These are phyloP conservation scores for Dusona sp. DNA, from an alignment of 2,888 invertebrate species.

Conservation along the genomic window DNA sequence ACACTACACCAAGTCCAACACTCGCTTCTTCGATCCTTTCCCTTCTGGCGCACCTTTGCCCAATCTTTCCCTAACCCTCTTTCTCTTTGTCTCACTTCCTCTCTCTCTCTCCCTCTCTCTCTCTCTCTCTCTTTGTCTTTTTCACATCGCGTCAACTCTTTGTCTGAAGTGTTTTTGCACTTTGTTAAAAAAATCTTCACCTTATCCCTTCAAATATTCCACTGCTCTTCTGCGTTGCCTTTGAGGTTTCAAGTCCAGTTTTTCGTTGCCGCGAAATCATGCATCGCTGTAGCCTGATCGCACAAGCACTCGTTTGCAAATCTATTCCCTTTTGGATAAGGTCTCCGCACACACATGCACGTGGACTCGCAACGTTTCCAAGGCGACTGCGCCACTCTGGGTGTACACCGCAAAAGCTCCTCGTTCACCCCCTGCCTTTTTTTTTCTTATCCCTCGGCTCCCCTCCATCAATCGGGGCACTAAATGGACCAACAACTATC, in stretches of 20 bases:
- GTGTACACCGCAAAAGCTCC: slow-evolving; percentile 64
- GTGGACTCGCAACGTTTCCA: slow-evolving; percentile 80
- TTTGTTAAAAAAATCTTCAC: slow-evolving; percentile 24
- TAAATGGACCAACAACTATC: slow-evolving; percentile 60
- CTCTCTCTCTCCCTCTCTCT: slow-evolving; percentile 57
- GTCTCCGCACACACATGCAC: slow-evolving; percentile 78
- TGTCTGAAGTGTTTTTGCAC: no score
- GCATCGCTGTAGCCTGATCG: slow-evolving; percentile 45
- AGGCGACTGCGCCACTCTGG: slow-evolving; percentile 81
- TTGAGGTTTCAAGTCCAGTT: slow-evolving; percentile 33
- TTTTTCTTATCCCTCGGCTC: slow-evolving; percentile 46
- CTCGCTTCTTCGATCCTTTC: slow-evolving; percentile 40
- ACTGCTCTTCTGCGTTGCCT: slow-evolving; percentile 34
- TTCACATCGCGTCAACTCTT: slow-evolving; percentile 32
- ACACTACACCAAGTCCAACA: slow-evolving; percentile 29
- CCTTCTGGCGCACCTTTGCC: slow-evolving; percentile 70
- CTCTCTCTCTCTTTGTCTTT: slow-evolving; percentile 54
- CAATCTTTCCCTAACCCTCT: slow-evolving; percentile 73
- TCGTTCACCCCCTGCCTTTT: slow-evolving; percentile 38
- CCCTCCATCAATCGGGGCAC: slow-evolving; percentile 32
- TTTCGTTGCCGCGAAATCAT: slow-evolving; percentile 46
- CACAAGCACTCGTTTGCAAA: slow-evolving; percentile 52
- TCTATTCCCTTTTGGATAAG: slow-evolving; percentile 54
- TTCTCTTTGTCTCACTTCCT: background rate
- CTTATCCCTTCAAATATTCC: slow-evolving; percentile 27